Evolutionary conservation across 2,113 vertebrate genomes (phyloP), one percentile per base, ranked within the genome.

Genomic region (Vulpes ferrilata): DNA sequence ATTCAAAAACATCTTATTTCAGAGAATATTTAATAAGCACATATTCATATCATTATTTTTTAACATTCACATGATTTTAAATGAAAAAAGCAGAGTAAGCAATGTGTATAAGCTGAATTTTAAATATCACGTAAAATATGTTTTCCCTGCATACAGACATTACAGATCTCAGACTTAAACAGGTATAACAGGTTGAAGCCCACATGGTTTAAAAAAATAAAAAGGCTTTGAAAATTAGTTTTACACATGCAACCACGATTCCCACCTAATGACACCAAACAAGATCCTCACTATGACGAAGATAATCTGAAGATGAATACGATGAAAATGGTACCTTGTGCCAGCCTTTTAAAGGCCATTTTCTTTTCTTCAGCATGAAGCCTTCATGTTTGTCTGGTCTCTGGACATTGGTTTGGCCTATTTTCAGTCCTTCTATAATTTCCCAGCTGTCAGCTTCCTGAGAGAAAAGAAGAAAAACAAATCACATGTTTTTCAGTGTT

Each of bases 311-410:
- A 82, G 32, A 16, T 2, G 15, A 55, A n/a, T 23, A 55, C 22
- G 65, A 97, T 80, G 80, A 92, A 73, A 92, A 7, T 9, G 62
- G 98, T 98, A 99, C 99, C 99, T 99, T 99, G 98, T 99, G 99
- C 99, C 99, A 99, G 88, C 99, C 99, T 99, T 99, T 99, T 97
- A 99, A 99, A 59, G 99, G 99, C 99, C 99, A 99, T 99, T 99
- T 99, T 98, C 99, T 99, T 98, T 99, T 99, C 98, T 99, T 99
- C 98, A 99, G 98, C 99, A 99, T 99, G 98, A 99, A 99, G 23
- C 99, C 99, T 98, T 99, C 99, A 35, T 99, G 99, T 98, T 99
- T 99, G 94, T 99, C 99, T 97, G 99, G 99, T 98, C 99, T 99
- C 98, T 99, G 99, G 95, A 99, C 99, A 98, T 99, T 99, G 96